Percentiles rank a stretch among this genome's conserved stretches.
These are phyloP conservation scores for Smutsia gigantea DNA, from an alignment of 2,797 vertebrate genomes.

Conservation along the genomic window DNA sequence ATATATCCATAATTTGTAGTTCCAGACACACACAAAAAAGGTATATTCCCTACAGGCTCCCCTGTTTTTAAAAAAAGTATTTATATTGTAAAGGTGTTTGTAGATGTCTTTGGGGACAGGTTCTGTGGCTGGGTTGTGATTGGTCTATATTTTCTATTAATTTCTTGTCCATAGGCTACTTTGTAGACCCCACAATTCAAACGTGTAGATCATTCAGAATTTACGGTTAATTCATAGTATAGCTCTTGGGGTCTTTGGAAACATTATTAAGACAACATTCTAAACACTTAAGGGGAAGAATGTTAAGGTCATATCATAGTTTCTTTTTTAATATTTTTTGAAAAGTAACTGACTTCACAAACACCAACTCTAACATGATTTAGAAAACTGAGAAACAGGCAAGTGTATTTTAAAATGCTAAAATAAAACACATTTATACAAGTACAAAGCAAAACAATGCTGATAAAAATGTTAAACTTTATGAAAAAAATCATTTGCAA, in stretches of 20 bases:
- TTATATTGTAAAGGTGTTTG: not conserved
- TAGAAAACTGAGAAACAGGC: conserved; percentile 90
- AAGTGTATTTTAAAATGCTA: conserved; percentile 90
- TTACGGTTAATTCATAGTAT: conserved; percentile 42
- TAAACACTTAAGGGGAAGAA: conserved; percentile 76
- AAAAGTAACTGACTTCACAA: conserved; percentile 93
- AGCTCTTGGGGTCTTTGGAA: conserved; percentile 45
- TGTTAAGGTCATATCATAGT: conserved; percentile 85
- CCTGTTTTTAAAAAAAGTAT: not conserved
- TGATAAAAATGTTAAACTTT: conserved; percentile 93
- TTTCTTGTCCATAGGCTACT: not conserved
- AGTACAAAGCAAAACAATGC: conserved; percentile 93
- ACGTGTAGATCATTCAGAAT: conserved; percentile 15
- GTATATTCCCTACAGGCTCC: not conserved
- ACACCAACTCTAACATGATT: conserved; percentile 92
- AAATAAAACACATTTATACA: conserved; percentile 92
- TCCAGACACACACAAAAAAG: not conserved
- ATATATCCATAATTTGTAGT: conserved; percentile 12
- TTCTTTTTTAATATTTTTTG: conserved; percentile 90
- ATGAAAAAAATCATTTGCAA: conserved; percentile 93
- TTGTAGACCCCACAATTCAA: not conserved
- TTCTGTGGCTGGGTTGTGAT: conserved; percentile 30
- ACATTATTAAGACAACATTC: conserved; percentile 37
- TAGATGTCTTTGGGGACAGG: conserved; percentile 9
- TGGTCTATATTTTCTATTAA: conserved; percentile 46